Percentiles rank a stretch among this genome's conserved stretches.
phyloP scores from a whole-genome alignment of 2,797 vertebrate species.

The Acanthiza pusilla region DNA sequence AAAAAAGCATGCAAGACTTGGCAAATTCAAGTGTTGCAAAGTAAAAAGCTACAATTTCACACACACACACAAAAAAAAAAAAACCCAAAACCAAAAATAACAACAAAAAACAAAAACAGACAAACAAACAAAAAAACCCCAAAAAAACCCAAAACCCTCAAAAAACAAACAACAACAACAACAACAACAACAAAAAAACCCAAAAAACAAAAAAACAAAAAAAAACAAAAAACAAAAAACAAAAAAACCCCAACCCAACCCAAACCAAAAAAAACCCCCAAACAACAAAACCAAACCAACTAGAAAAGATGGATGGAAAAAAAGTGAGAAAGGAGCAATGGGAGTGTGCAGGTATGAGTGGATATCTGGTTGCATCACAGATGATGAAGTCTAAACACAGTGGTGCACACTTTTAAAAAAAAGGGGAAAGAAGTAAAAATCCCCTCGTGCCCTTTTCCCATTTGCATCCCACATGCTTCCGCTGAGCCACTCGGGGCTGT shows the following conservation, averaged over 20 bases:
- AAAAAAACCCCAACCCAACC: too few relatives aligned
- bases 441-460: neutral
- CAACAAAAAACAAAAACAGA: too few relatives aligned
- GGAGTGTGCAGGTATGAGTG: neutral
- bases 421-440: neutral
- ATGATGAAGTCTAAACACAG: neutral
- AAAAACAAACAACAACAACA: too few relatives aligned
- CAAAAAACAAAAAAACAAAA: too few relatives aligned
- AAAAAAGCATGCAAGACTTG: neutral
- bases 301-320: neutral
- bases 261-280: too few relatives aligned
- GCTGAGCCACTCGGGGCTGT: neutral
- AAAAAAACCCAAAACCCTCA: too few relatives aligned
- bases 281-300: too few relatives aligned
- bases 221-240: too few relatives aligned
- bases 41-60: neutral
- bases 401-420: neutral
- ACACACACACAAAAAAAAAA: too few relatives aligned
- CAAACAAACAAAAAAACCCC: too few relatives aligned
- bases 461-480: slow-evolving; percentile 27
- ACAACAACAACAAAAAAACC: too few relatives aligned
- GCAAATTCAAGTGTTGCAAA: neutral
- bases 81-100: too few relatives aligned
- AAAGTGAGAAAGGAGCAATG: neutral
- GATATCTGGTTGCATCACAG: neutral